A percentile compares a stretch with the other conserved stretches of the same genome.
phyloP scores from a whole-genome alignment of 1,140 invertebrate species.

The Drosophila subobscura region DNA sequence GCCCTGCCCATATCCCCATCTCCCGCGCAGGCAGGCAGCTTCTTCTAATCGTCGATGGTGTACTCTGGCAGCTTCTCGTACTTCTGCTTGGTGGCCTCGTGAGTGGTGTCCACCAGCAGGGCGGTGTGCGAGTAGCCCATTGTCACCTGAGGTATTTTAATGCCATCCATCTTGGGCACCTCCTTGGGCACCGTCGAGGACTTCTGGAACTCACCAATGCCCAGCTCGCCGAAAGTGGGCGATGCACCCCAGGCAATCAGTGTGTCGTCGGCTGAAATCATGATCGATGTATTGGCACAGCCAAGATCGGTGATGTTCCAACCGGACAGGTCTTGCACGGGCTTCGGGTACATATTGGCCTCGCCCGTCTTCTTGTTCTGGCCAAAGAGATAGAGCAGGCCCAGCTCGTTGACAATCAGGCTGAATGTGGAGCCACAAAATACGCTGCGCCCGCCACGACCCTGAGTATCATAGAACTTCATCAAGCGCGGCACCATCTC shows the following conservation, averaged over 20 bases:
- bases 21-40: no score
- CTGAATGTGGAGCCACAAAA: conserved; percentile 94
- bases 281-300: conserved; percentile 91
- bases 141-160: conserved; percentile 91
- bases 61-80: conserved; percentile 84
- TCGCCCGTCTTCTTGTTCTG: conserved; percentile 96
- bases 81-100: conserved; percentile 85
- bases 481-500: conserved; percentile 95
- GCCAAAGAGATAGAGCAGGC: conserved; percentile 93
- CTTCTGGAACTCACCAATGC: conserved; percentile 94
- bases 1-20: neutral
- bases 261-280: conserved; percentile 94
- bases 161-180: conserved; percentile 91
- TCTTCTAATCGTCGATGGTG: conserved; percentile 76
- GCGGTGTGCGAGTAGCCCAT: conserved; percentile 94
- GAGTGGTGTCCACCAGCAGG: conserved; percentile 85
- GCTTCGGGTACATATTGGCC: conserved; percentile 98
- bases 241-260: conserved; percentile 96
- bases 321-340: conserved; percentile 93
- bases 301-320: conserved; percentile 94
- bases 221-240: conserved; percentile 96
- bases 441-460: conserved; percentile 90
- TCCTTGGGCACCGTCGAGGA: conserved; percentile 95
- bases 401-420: conserved; percentile 92
- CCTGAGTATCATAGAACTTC: conserved; percentile 94